Percentiles rank a stretch among this genome's conserved stretches.
Evolutionary conservation across 2,888 invertebrate genomes (phyloP).

Genomic region (Nymphalis polychloros): DNA sequence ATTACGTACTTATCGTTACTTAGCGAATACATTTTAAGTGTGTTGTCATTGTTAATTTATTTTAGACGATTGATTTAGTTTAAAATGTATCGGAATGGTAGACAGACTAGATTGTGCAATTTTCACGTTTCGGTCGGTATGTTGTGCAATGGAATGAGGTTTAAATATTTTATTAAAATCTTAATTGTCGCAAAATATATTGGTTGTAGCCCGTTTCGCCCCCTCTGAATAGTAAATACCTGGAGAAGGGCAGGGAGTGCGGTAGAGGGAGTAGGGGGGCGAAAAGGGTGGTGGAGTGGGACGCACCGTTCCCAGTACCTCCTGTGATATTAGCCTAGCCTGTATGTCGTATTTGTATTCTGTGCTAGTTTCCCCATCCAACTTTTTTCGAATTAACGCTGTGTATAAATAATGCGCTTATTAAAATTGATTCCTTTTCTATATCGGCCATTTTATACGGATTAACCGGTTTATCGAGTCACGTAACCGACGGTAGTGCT

Average conservation of each 20-base stretch:
- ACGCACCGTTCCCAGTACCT: conserved; percentile 78
- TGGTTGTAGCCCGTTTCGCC: conserved; percentile 71
- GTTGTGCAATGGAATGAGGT: conserved; percentile 61
- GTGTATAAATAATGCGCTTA: conserved; percentile 62
- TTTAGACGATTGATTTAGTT: conserved; percentile 43
- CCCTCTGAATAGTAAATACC: conserved; percentile 77
- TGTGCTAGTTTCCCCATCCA: conserved; percentile 76
- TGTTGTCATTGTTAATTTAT: conserved; percentile 47
- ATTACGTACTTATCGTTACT: conserved; percentile 46
- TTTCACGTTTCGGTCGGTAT: conserved; percentile 47
- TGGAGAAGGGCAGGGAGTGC: conserved; percentile 46
- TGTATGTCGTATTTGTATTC: conserved; percentile 74
- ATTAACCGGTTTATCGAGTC: conserved; percentile 67
- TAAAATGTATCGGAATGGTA: conserved; percentile 37
- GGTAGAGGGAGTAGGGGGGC: conserved; percentile 41
- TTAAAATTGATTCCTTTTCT: conserved; percentile 61
- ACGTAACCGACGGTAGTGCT: conserved; percentile 64
- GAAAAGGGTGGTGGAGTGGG: conserved; percentile 48
- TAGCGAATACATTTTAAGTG: conserved; percentile 46
- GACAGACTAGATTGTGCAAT: conserved; percentile 50
- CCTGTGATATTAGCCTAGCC: conserved; percentile 82
- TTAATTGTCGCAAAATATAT: conserved; percentile 79
- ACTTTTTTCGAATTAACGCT: conserved; percentile 69
- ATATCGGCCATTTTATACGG: conserved; percentile 69
- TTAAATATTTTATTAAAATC: conserved; percentile 71